Evolutionary conservation across 30 jellyfish, hydroid and myxozoan genomes (phyloP).

Genomic region (Hydra vulgaris): DNA sequence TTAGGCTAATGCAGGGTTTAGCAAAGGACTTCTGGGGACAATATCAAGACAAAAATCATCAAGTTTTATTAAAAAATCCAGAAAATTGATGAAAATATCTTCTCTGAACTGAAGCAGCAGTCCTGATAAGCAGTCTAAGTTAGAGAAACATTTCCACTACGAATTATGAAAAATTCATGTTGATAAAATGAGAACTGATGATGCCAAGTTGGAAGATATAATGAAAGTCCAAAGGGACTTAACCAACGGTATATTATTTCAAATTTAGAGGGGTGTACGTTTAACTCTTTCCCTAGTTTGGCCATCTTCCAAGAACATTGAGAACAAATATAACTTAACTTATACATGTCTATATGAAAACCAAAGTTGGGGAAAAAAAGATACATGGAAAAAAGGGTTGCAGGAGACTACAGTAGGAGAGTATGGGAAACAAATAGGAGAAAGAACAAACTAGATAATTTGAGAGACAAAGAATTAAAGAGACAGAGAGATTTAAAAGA

Average conservation of each 20-base stretch:
- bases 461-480: neutral
- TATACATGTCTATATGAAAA: neutral
- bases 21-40: neutral
- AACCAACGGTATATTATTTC: neutral
- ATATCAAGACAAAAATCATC: neutral
- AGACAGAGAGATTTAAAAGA: neutral
- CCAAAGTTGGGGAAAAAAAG: neutral
- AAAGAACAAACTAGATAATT: neutral
- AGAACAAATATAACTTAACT: neutral
- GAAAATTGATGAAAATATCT: neutral
- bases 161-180: neutral
- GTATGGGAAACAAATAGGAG: neutral
- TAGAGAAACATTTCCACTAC: neutral
- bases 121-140: neutral
- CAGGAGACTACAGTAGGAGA: neutral
- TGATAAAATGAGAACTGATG: neutral
- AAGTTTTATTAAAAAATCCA: neutral
- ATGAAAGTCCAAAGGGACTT: neutral
- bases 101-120: neutral
- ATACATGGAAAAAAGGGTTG: neutral
- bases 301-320: neutral
- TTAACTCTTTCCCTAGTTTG: neutral
- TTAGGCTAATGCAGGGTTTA: neutral
- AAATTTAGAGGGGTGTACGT: neutral
- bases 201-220: neutral